Evolutionary conservation across 2,888 invertebrate genomes (phyloP).

Genomic region (Stenoptilia bipunctidactyla): DNA sequence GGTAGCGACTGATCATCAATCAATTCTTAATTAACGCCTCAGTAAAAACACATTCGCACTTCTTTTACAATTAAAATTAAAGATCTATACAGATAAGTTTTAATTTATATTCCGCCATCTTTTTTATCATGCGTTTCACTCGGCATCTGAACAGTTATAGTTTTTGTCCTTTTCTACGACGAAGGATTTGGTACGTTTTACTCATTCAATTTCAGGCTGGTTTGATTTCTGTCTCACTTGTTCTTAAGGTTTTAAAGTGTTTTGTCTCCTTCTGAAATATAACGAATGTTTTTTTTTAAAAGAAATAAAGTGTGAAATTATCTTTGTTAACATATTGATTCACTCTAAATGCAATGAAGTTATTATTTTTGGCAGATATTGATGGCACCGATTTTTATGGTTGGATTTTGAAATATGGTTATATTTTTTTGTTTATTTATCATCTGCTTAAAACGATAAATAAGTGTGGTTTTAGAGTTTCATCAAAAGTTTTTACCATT

Average conservation of each 20-base stretch:
- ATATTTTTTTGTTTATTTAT: too few relatives aligned
- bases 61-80: slow-evolving; percentile 49
- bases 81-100: slow-evolving; percentile 43
- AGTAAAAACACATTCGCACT: slow-evolving; percentile 41
- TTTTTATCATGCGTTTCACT: slow-evolving; percentile 22
- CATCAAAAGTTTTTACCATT: too few relatives aligned
- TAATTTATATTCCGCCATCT: slow-evolving; percentile 22
- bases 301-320: slow-evolving; percentile 26
- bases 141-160: slow-evolving; percentile 16
- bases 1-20: slow-evolving; percentile 47
- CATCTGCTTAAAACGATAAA: too few relatives aligned
- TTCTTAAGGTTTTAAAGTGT: slow-evolving; percentile 20
- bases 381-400: slow-evolving; percentile 23
- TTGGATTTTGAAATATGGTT: not conserved
- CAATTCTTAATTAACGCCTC: slow-evolving; percentile 49
- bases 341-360: slow-evolving; percentile 15
- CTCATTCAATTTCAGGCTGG: slow-evolving; percentile 18
- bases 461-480: too few relatives aligned
- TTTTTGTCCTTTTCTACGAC: slow-evolving; percentile 17
- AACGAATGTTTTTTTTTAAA: slow-evolving; percentile 21
- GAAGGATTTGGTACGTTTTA: slow-evolving; percentile 13
- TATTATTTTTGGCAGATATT: slow-evolving; percentile 30
- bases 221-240: slow-evolving; percentile 27
- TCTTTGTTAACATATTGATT: slow-evolving; percentile 13
- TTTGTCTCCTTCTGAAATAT: slow-evolving; percentile 24